phyloP scores from a whole-genome alignment of 2,797 vertebrate genomes.

The Leucoraja ocellata region DNA sequence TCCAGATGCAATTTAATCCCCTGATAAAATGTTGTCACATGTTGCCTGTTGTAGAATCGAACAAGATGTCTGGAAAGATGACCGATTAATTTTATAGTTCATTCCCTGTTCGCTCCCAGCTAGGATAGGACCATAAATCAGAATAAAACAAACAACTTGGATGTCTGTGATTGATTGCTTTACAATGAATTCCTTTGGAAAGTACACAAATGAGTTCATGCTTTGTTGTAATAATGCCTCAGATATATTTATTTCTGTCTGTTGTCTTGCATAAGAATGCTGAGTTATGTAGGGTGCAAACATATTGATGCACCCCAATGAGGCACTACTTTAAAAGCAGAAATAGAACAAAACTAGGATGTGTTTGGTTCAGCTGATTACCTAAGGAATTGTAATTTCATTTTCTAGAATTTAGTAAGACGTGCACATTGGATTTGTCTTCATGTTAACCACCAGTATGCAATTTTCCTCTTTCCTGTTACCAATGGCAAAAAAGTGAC shows the following conservation, averaged over 20 bases:
- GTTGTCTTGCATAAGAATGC: not conserved
- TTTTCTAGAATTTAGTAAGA: not conserved
- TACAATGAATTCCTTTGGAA: not conserved
- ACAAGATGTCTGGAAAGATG: not conserved
- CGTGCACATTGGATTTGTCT: not conserved
- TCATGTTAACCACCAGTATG: not conserved
- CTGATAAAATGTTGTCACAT: not conserved
- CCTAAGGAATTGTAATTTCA: not conserved
- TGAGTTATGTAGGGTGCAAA: not conserved
- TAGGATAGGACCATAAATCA: not conserved
- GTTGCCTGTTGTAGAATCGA: not conserved
- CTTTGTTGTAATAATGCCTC: not conserved
- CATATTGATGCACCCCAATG: not conserved
- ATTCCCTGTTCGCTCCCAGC: not conserved
- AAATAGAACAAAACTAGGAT: not conserved
- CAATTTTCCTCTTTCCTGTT: not conserved
- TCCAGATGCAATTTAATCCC: not conserved
- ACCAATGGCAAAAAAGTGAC: not conserved
- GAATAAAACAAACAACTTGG: not conserved
- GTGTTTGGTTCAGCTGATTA: not conserved
- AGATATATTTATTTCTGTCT: not conserved
- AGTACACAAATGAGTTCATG: not conserved
- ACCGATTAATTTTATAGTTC: not conserved
- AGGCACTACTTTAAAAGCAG: not conserved
- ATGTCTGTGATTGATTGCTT: not conserved